phyloP scores from a whole-genome alignment of 2,888 invertebrate genomes.

The Tetanocera ferruginea region DNA sequence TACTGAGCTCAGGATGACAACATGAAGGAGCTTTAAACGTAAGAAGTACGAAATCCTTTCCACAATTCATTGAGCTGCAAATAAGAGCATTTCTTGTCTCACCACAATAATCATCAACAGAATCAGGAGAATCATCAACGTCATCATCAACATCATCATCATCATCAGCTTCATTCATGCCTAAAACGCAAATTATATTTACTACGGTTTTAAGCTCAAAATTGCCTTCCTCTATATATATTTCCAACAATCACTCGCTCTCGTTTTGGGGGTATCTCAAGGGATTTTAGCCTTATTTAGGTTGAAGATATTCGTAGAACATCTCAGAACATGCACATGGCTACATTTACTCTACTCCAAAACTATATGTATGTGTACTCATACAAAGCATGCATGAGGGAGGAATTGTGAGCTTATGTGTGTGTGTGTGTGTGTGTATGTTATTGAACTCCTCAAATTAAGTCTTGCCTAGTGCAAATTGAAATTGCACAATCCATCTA shows the following conservation, averaged over 20 bases:
- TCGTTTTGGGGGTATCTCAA: neutral
- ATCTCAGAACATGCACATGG: neutral
- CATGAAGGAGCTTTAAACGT: too few species aligned
- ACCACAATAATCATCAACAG: too few species aligned
- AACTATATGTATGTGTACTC: neutral
- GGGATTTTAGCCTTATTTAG: constrained; percentile 12
- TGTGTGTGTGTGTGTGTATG: constrained; percentile 4
- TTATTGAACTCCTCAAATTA: constrained; percentile 7
- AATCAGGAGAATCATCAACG: too few species aligned
- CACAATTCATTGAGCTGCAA: too few species aligned
- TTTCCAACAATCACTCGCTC: neutral
- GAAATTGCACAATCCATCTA: constrained; percentile 19
- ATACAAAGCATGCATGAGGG: neutral
- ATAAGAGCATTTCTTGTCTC: too few species aligned
- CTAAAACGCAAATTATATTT: constrained; percentile 51
- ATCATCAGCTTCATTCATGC: constrained; percentile 45
- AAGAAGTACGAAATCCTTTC: too few species aligned
- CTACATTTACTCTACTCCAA: neutral
- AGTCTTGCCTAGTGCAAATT: constrained; percentile 29
- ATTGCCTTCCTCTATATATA: neutral
- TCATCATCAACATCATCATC: neutral
- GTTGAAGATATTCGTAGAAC: neutral
- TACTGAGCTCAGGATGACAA: too few species aligned
- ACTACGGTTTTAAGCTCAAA: constrained; percentile 28
- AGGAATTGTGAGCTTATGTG: neutral